Evolutionary conservation across 2,888 invertebrate species (phyloP).

Genomic region (Copidosoma aretas): DNA sequence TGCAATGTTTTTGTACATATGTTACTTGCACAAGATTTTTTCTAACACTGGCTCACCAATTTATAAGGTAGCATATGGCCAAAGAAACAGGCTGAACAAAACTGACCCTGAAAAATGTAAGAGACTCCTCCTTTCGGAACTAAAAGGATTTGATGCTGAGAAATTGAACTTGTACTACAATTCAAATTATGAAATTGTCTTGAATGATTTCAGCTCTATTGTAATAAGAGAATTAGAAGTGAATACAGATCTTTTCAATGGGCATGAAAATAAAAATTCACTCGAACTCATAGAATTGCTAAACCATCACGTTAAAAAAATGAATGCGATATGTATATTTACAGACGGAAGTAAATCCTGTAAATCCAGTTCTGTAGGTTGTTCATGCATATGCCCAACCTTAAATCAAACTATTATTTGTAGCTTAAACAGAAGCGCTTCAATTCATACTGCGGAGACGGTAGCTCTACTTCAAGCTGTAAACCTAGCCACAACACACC

Average conservation of each 20-base stretch:
- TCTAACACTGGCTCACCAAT: neutral
- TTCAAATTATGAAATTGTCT: neutral
- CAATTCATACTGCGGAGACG: constrained; percentile 5
- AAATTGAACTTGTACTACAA: neutral
- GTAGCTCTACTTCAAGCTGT: neutral
- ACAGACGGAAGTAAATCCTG: constrained; percentile 4
- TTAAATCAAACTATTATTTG: neutral
- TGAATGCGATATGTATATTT: neutral
- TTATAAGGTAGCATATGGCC: neutral
- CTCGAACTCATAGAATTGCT: neutral
- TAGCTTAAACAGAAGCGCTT: neutral
- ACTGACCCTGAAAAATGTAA: neutral
- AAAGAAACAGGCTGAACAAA: neutral
- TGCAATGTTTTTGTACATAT: neutral
- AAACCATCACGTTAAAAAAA: neutral
- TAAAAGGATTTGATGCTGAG: neutral
- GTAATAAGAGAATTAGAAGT: neutral
- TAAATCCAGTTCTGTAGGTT: neutral
- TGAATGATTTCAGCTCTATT: neutral
- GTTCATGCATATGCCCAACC: neutral
- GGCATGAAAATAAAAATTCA: neutral
- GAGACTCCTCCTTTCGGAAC: neutral
- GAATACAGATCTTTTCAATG: neutral
- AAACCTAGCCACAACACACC: neutral
- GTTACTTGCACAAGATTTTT: constrained; percentile 4